Base-by-base conservation (phyloP, 2,888 invertebrate genomes). In the Keiferia lycopersicella region DNA sequence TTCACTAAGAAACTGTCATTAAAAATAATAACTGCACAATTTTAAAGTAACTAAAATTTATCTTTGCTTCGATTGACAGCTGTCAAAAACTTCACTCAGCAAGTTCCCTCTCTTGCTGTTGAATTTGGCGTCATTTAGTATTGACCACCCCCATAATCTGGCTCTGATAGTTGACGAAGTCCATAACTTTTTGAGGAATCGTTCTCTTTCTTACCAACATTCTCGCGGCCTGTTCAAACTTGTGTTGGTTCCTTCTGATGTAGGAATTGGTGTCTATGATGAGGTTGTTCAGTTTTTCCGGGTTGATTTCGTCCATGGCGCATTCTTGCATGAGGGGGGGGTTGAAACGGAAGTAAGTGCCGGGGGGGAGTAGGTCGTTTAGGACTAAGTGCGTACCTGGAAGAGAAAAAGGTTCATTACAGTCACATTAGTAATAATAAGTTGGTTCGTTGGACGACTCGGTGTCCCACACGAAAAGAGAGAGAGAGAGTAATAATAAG, bases 261-360 rank as follows among this genome's bases (percentile, higher is more conserved):
- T 98, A 98, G 85, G 96, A 95, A 53, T 92, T 85, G 0, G 96
- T 95, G 83, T 98, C 98, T 34, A 93, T 92, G 67, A 95, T 91
- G 77, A 98, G 87, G 79, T 93, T 94, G 65, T 93, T 91, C 62
- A 97, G 87, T 79, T 95, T 95, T 26, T 93, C 94, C 0, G 95
- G 93, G 69, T 95, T 88, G 45, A 95, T 95, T 86, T 98, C 98
- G 75, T 96, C 96, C 93, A 98, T 95, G 14, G 94, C 93, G 64
- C 96, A 92, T 81, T 95, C 94, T 79, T 96, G 95, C 64, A 96
- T 95, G 64, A 98, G 88, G 73, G 97, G 97, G 0, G 98, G 98
- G 88, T 98, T 98, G 84, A 98, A 95, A 6, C 98, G 93, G 84
- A 93, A 98, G 85, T 98, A 98, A 41, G 93, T 92, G 50, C 94